Conservation (phyloP, 2,888 invertebrate genomes). For the Pandemis corylana region DNA sequence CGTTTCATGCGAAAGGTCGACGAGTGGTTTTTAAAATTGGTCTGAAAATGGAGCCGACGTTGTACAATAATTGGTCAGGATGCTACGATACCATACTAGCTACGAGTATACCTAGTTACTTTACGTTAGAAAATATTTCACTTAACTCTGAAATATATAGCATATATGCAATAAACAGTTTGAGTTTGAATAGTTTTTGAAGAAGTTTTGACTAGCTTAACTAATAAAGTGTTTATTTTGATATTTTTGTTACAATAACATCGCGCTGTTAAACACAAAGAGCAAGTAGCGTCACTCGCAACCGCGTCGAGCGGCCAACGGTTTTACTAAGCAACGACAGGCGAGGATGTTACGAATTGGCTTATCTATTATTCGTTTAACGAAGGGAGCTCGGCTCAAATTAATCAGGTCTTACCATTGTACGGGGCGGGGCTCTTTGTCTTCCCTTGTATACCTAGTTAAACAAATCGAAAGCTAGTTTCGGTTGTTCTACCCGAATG, state of each 20-base stretch:
- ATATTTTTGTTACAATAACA: not conserved
- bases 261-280: not conserved
- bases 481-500: constrained; percentile 51
- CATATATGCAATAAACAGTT: too few relatives aligned
- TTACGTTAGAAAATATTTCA: not conserved
- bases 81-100: not conserved
- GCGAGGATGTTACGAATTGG: constrained; percentile 60
- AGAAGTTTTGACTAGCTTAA: too few relatives aligned
- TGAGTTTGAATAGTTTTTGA: too few relatives aligned
- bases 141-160: too few relatives aligned
- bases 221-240: not conserved
- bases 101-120: not conserved
- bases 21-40: not conserved
- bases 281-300: not conserved
- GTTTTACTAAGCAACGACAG: constrained; percentile 53
- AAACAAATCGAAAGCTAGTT: constrained; percentile 60
- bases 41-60: not conserved
- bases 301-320: constrained; percentile 17
- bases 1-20: constrained; percentile 3
- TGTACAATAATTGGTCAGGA: not conserved
- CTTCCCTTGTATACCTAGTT: constrained; percentile 49
- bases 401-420: constrained; percentile 57
- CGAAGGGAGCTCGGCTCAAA: constrained; percentile 55
- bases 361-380: constrained; percentile 65
- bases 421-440: constrained; percentile 49